Evolutionary conservation across 2,888 invertebrate genomes (phyloP), one percentile per base, ranked within the genome.

Genomic region (Apodemia hepburni): DNA sequence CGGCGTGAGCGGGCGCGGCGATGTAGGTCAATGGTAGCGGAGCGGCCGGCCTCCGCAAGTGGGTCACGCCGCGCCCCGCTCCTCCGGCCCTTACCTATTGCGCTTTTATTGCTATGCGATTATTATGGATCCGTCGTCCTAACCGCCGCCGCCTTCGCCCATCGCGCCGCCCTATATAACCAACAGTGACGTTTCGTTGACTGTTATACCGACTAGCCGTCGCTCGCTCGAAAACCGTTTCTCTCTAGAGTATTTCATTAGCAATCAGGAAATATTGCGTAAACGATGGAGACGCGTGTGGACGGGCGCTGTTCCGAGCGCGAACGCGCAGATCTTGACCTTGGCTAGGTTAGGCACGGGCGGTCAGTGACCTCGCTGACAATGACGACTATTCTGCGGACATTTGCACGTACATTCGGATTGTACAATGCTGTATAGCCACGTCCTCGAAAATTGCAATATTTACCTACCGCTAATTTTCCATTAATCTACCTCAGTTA

Each of bases 11-110:
- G 61, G 33, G 60, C 60, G 62, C 66, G 64, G 69, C 66, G 60
- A 76, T 69, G 71, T 76, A 69, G 76, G 77, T 77, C 76, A 76
- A 74, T 75, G 76, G 75, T 75, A 84, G 79, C 79, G 70, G 74
- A 72, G 71, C 72, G 72, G 71, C 69, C 65, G 70, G 68, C 69
- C 70, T 70, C 67, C 66, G 72, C 73, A 71, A 71, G 67, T 71
- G 70, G 72, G 73, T 74, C 75, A 71, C 62, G 33, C 61, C 66
- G 33, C 68, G 58, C 59, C 59, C 59, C 61, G 64, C 69, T 61
- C 66, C 67, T 59, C 61, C 65, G 63, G 67, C 70, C 69, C 68
- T 67, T 61, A 65, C 64, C 68, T 68, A 69, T 70, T 73, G 74
- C 71, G 69, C 72, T 73, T 71, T 72, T 70, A 71, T 71, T 70